Evolutionary conservation across 2,113 vertebrate genomes (phyloP).

Genomic region (Trematomus loennbergii): DNA sequence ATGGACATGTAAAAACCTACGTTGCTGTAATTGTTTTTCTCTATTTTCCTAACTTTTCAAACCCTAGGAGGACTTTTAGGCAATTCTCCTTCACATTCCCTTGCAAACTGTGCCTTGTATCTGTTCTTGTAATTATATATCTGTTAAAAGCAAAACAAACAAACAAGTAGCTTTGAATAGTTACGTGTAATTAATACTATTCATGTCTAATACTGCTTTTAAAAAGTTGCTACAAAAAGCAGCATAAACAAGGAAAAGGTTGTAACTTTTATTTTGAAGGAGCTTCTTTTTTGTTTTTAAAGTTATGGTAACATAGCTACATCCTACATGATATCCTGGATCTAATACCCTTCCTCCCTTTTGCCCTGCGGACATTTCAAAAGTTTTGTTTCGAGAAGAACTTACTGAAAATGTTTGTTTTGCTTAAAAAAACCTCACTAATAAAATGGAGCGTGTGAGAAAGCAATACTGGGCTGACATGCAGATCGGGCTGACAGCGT

Average conservation of each 20-base stretch:
- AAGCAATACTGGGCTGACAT: slow-evolving; percentile 36
- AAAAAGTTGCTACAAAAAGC: neutral
- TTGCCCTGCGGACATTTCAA: slow-evolving; percentile 31
- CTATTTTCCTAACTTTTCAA: no score
- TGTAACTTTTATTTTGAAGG: neutral
- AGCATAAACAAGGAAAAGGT: neutral
- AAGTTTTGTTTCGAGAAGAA: slow-evolving; percentile 46
- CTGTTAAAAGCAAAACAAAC: no score
- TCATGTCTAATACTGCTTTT: slow-evolving; percentile 2
- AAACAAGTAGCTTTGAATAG: neutral
- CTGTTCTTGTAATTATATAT: no score
- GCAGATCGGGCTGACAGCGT: slow-evolving; percentile 57
- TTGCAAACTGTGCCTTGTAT: no score
- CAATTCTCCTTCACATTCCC: no score
- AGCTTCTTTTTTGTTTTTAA: neutral
- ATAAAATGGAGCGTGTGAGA: slow-evolving; percentile 44
- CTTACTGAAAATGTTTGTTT: slow-evolving; percentile 49
- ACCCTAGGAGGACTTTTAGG: no score
- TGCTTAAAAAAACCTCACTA: slow-evolving; percentile 45
- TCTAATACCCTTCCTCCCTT: slow-evolving; percentile 24
- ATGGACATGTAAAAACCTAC: no score
- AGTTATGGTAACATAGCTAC: slow-evolving; percentile 26
- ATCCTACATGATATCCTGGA: slow-evolving; percentile 38
- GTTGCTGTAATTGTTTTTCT: no score
- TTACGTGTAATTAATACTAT: slow-evolving; percentile 12